Evolutionary conservation across 2,888 invertebrate genomes (phyloP), one percentile per base, ranked within the genome.

Genomic region (Xestia xanthographa): DNA sequence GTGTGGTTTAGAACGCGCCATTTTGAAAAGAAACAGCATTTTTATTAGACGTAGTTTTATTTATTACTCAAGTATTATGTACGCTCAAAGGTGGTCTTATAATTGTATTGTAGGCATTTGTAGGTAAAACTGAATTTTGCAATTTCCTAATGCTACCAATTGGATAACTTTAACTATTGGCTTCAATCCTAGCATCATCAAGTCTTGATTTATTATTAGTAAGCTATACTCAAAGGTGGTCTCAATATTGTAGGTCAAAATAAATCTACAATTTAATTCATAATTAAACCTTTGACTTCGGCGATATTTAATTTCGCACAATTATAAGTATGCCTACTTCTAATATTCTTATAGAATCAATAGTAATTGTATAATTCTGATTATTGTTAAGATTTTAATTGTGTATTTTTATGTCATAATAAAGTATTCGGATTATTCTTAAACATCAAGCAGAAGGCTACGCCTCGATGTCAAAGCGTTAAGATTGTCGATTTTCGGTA

Each of bases 1-100:
- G 75, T 82, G 84, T 84, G 84, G 80, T 26, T 65, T 50, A 41
- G 14, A 58, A 66, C 45, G 5, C 67, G 80, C 82, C 70, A 79
- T 82, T 83, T 83, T 74, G 43, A 48, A 68, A 38, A 56, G 12
- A 70, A 63, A 43, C 53, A 8, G 29, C 68, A 50, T 75, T 81
- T 41, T 68, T 53, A 53, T 65, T 43, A 58, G 26, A 67, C 48
- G 48, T 43, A 12, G 67, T 68, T 53, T 48, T 67, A 68, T 81
- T 75, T 62, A 72, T 48, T 3, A 17, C 11, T 26, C 5, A 34
- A 45, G n/a, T 50, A 63, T 17, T 0, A 5, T 65, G 5, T n/a
- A 12, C 56, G 41, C 43, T 71, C 63, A 45, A 41, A 62, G 79
- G 81, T 81, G 83, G 81, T 83, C 83, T 73, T 22, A 62, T 41